A percentile compares a stretch with the other conserved stretches of the same genome.
Conservation (phyloP, 2,797 vertebrate species). For the Urosaurus nigricauda region DNA sequence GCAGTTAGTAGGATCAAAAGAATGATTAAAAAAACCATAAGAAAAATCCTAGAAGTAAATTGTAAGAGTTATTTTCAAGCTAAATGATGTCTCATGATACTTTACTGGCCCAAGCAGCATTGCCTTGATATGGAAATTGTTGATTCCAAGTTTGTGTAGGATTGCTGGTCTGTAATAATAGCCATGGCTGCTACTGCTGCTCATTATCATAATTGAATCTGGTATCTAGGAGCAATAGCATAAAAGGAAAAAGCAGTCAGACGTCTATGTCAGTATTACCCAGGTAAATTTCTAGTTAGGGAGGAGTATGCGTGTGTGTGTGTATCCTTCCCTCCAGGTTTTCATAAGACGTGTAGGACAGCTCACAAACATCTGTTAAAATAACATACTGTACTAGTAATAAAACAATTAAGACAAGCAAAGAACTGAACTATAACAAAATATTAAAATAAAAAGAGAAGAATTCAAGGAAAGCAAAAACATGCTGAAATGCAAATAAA, state of each 20-base stretch:
- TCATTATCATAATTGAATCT: background rate
- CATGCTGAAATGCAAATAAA: background rate
- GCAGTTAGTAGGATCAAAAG: background rate
- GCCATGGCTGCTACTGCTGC: no score
- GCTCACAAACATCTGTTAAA: background rate
- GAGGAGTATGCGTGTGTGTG: background rate
- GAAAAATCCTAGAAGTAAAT: no score
- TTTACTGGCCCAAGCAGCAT: background rate
- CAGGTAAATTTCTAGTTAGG: background rate
- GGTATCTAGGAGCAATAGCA: no score
- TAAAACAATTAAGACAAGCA: background rate
- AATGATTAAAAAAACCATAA: background rate
- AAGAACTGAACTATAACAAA: background rate
- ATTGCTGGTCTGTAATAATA: background rate
- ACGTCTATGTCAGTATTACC: background rate
- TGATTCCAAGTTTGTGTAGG: fast-evolving
- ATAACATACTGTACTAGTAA: background rate
- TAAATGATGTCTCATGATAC: background rate
- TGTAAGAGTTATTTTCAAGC: background rate
- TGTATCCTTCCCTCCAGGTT: background rate
- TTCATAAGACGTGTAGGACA: background rate
- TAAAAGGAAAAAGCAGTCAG: background rate
- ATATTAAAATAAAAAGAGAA: background rate
- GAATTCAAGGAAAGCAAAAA: background rate
- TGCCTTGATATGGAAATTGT: background rate